phyloP scores from a whole-genome alignment of 2,888 invertebrate species.

The Ophraella communa region DNA sequence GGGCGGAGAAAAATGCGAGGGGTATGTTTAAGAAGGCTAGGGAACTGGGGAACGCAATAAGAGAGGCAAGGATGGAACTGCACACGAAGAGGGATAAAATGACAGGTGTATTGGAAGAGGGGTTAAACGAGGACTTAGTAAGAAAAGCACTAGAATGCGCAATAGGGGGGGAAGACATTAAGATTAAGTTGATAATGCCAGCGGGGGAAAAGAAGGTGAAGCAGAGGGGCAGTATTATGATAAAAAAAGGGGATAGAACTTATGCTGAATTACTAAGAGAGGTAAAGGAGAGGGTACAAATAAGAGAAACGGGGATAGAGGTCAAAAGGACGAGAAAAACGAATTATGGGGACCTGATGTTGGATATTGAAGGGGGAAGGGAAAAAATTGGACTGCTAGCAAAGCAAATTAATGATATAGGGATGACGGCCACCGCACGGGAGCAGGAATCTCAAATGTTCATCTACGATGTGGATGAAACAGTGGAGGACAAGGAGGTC shows the following conservation, averaged over 20 bases:
- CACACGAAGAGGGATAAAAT: background rate
- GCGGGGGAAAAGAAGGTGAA: background rate
- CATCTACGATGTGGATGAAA: background rate
- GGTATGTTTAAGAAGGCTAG: background rate
- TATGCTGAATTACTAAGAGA: constrained; percentile 18
- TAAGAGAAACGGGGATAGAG: constrained; percentile 3
- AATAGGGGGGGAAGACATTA: background rate
- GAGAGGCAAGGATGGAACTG: background rate
- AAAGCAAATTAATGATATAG: background rate
- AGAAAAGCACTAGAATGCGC: background rate
- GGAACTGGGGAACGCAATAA: background rate
- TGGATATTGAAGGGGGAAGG: constrained; percentile 4
- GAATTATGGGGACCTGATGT: constrained; percentile 3
- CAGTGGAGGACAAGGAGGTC: background rate
- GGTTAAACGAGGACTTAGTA: background rate
- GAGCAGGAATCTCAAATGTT: background rate
- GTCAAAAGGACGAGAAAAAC: constrained; percentile 13
- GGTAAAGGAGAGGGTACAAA: background rate
- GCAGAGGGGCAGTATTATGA: background rate
- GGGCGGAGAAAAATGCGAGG: background rate
- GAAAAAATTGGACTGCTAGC: background rate
- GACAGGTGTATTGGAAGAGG: background rate
- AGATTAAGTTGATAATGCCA: background rate
- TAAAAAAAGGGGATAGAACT: constrained; percentile 6
- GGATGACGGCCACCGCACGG: background rate